Conservation (phyloP, 2,888 invertebrate genomes). For the Globia sparganii region DNA sequence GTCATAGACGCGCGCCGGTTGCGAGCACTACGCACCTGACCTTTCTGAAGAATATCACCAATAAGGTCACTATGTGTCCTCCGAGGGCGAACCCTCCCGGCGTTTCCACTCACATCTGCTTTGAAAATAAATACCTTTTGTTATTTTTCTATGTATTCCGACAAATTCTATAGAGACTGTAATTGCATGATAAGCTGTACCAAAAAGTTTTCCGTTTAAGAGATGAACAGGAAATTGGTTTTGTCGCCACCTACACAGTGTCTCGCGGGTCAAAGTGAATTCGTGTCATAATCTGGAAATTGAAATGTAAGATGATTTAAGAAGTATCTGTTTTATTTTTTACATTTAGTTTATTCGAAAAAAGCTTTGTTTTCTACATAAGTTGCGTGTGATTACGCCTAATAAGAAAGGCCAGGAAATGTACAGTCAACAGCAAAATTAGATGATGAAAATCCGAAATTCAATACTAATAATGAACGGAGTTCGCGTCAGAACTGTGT, state of each 20-base stretch:
- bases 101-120: neutral
- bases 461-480: no score
- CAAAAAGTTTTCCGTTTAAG: conserved; percentile 31
- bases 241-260: conserved; percentile 41
- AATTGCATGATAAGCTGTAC: conserved; percentile 10
- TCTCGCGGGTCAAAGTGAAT: conserved; percentile 34
- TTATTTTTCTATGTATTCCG: neutral
- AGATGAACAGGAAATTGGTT: conserved; percentile 53
- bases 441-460: no score
- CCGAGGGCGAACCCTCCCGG: neutral
- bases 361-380: neutral
- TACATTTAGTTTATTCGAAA: neutral
- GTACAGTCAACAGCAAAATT: no score
- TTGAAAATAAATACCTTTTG: neutral
- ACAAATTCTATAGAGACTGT: conserved; percentile 1
- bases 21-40: neutral
- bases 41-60: neutral
- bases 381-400: conserved; percentile 30
- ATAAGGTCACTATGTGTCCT: neutral
- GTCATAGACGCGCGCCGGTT: neutral
- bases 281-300: conserved; percentile 51
- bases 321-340: conserved; percentile 19
- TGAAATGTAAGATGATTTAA: conserved; percentile 47
- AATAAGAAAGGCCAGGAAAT: neutral
- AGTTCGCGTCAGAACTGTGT: no score